phyloP scores from a whole-genome alignment of 2,113 vertebrate species.

The Oreochromis spilurus region DNA sequence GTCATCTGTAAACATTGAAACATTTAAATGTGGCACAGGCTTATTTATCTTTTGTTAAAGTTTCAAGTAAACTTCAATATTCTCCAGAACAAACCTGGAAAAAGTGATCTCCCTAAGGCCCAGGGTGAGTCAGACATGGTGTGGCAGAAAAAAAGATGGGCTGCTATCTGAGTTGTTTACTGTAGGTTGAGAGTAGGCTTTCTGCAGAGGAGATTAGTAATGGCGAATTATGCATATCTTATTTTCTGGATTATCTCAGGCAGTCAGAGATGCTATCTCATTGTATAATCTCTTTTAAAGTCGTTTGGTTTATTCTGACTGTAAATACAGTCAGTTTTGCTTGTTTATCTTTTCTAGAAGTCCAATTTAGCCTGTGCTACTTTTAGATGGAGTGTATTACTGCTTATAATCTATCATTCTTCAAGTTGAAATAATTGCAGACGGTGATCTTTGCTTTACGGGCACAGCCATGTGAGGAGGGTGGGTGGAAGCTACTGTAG shows the following conservation, averaged over 20 bases:
- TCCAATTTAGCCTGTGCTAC: slow-evolving; percentile 38
- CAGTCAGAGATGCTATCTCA: slow-evolving; percentile 68
- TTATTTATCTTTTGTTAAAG: slow-evolving; percentile 1
- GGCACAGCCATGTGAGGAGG: slow-evolving; percentile 24
- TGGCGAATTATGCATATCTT: slow-evolving; percentile 78
- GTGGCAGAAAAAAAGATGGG: slow-evolving; percentile 37
- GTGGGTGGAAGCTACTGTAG: slow-evolving; percentile 20
- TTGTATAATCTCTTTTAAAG: slow-evolving; percentile 66
- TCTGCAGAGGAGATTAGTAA: slow-evolving; percentile 74
- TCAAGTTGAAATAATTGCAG: slow-evolving; percentile 34
- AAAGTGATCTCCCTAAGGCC: slow-evolving; percentile 49
- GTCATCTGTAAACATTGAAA: background rate
- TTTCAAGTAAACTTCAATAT: slow-evolving; percentile 33
- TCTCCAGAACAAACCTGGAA: slow-evolving; percentile 58
- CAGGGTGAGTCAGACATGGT: slow-evolving; percentile 36
- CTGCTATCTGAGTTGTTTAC: slow-evolving; percentile 64
- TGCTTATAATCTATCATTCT: slow-evolving; percentile 17
- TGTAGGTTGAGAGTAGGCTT: slow-evolving; percentile 64
- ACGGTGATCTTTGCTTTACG: background rate
- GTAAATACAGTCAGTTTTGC: slow-evolving; percentile 56
- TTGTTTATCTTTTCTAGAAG: slow-evolving; percentile 62
- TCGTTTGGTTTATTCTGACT: slow-evolving; percentile 53
- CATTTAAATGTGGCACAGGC: background rate
- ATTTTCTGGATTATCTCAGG: slow-evolving; percentile 70
- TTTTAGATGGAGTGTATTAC: slow-evolving; percentile 24